A percentile compares a stretch with the other conserved stretches of the same genome.
Conservation (phyloP, 2,888 invertebrate species). For the Mamestra brassicae region DNA sequence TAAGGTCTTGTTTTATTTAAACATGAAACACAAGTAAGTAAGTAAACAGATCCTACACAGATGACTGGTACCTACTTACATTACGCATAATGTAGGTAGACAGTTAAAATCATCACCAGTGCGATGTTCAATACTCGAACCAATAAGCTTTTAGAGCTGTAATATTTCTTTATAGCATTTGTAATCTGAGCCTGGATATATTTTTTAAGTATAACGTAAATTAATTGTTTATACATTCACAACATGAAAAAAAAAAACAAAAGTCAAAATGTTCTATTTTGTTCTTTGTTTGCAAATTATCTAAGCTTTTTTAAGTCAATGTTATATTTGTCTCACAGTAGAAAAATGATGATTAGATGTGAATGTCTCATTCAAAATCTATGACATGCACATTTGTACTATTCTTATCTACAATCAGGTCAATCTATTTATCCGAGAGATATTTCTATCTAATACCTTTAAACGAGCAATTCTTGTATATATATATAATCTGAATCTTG, state of each 20-base stretch:
- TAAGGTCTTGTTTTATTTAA: background rate
- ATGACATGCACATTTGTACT: constrained; percentile 36
- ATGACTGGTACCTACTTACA: background rate
- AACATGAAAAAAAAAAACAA: constrained; percentile 7
- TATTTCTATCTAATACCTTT: too few species aligned
- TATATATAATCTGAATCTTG: too few species aligned
- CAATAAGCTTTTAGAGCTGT: background rate
- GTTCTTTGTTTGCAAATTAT: constrained; percentile 10
- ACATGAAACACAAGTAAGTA: background rate
- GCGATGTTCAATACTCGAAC: background rate
- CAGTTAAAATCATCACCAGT: constrained; percentile 12
- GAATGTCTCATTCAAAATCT: constrained; percentile 32
- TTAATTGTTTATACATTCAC: constrained; percentile 1
- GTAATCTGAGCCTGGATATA: constrained; percentile 15
- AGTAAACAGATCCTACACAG: background rate
- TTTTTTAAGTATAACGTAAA: background rate
- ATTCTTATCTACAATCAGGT: background rate
- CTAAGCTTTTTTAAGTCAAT: background rate
- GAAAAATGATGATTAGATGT: constrained; percentile 5
- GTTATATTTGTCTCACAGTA: background rate
- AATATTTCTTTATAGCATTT: constrained; percentile 7
- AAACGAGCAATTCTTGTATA: too few species aligned
- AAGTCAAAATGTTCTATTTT: constrained; percentile 13
- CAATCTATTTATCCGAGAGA: too few species aligned
- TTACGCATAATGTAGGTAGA: background rate